A percentile compares a stretch with the other conserved stretches of the same genome.
Conservation (phyloP, 2,113 vertebrate species). For the Neopipo cinnamomea region DNA sequence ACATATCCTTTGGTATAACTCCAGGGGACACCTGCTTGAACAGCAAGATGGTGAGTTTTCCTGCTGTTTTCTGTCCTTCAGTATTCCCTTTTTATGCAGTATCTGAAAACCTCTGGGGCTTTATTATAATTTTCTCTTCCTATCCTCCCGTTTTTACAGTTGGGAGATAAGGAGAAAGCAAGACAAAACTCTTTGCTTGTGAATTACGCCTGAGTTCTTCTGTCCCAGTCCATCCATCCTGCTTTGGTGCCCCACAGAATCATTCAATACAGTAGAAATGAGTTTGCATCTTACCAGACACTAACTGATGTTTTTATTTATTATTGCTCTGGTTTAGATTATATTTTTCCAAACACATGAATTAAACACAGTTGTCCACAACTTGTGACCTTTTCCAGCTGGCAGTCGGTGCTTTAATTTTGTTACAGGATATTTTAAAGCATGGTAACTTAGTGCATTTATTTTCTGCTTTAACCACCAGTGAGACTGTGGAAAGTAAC, state of each 20-base stretch:
- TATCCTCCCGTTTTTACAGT: neutral
- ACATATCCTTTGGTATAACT: conserved; percentile 86
- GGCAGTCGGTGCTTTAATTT: neutral
- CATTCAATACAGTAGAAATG: neutral
- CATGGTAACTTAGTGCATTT: neutral
- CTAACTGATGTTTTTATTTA: neutral
- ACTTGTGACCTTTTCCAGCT: neutral
- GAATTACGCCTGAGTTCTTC: neutral
- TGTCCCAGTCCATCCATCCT: neutral
- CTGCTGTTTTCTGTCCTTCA: neutral
- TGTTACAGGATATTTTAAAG: neutral
- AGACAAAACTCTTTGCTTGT: neutral
- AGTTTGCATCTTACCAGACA: neutral
- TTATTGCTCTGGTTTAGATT: neutral
- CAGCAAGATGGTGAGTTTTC: conserved; percentile 69
- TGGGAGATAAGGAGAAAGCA: neutral
- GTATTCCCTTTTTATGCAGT: neutral
- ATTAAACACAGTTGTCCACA: neutral
- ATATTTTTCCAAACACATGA: neutral
- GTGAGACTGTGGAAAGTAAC: neutral
- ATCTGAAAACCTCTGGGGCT: neutral
- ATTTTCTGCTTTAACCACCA: neutral
- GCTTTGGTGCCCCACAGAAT: neutral
- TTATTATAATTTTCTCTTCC: neutral
- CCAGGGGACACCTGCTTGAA: conserved; percentile 78